Evolutionary conservation across 2,888 invertebrate species (phyloP), one percentile per base, ranked within the genome.

Genomic region (Drosophila falleni): DNA sequence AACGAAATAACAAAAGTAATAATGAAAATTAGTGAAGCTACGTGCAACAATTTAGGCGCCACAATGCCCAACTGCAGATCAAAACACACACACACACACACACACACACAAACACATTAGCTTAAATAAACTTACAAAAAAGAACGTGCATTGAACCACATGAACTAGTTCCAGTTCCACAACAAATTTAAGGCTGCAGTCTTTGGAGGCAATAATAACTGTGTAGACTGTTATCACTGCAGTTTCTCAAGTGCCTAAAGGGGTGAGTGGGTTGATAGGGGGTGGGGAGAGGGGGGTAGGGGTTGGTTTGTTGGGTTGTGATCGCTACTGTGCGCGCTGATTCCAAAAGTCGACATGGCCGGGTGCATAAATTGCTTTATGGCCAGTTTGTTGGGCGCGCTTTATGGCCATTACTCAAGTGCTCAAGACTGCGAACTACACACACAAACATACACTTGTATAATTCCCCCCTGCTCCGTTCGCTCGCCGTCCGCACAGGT

Each of bases 341-440:
- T 89, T 84, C 84, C 79, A 89, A 89, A 74, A 86, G 83, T 84
- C 83, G 87, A 39, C 69, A 69, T 75, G 67, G 71, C 64, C 69
- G 65, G 78, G 75, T 81, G 85, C 87, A 89, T 89, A 88, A 87
- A 87, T 87, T 86, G 89, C 84, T 87, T 87, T 87, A 87, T 87
- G 87, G 64, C 81, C 78, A n/a, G 71, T 80, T 84, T 80, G 81
- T 71, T 74, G 80, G 68, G 78, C 74, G 86, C 79, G 71, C 87
- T 89, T 89, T 89, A 89, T 89, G 89, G 78, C 84, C 88, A 80
- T 88, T 81, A 89, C 80, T 89, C 82, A 89, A 90, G 88, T 90
- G 89, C 79, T 87, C 83, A 78, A 80, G 80, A 81, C 83, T 64
- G 46, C 46, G 42, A 61, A 53, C 59, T 31, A 33, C 50, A 31